Percentiles rank a stretch among this genome's conserved stretches.
Evolutionary conservation across 2,888 invertebrate genomes (phyloP).

Genomic region (Apeira syringaria): DNA sequence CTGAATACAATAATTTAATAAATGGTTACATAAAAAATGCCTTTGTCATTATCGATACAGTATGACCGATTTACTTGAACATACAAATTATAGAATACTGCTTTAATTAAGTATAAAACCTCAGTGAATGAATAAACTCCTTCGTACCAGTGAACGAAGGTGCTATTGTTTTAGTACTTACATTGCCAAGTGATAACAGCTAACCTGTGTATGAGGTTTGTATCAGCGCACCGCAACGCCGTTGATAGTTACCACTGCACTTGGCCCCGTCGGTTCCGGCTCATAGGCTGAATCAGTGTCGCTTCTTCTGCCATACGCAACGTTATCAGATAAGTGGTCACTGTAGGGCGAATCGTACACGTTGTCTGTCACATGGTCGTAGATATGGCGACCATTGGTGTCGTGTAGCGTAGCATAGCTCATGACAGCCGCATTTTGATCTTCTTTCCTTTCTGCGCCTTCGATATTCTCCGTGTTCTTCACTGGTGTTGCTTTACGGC

Average conservation of each 20-base stretch:
- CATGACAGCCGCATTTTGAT: slow-evolving; percentile 94
- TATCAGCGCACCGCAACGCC: slow-evolving; percentile 92
- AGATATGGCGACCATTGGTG: slow-evolving; percentile 77
- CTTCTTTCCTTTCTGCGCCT: slow-evolving; percentile 93
- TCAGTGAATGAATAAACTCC: neutral
- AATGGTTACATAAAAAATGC: no score
- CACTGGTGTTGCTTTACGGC: slow-evolving; percentile 92
- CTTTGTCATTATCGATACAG: slow-evolving; percentile 23
- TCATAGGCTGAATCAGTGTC: slow-evolving; percentile 83
- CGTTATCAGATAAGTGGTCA: slow-evolving; percentile 79
- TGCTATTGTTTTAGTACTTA: neutral
- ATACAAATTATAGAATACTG: neutral
- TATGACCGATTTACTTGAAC: slow-evolving; percentile 2
- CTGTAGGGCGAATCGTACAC: slow-evolving; percentile 91
- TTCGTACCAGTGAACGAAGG: neutral
- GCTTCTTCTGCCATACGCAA: slow-evolving; percentile 69
- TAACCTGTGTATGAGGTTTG: neutral
- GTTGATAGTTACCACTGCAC: slow-evolving; percentile 91
- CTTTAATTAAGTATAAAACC: neutral
- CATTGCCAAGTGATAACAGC: slow-evolving; percentile 1
- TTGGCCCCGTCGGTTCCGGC: slow-evolving; percentile 86
- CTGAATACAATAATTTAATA: slow-evolving; percentile 23
- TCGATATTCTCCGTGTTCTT: slow-evolving; percentile 95
- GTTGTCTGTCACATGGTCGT: slow-evolving; percentile 85
- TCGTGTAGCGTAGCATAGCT: slow-evolving; percentile 93